phyloP scores from a whole-genome alignment of 2,888 invertebrate species.

The Troides helena region DNA sequence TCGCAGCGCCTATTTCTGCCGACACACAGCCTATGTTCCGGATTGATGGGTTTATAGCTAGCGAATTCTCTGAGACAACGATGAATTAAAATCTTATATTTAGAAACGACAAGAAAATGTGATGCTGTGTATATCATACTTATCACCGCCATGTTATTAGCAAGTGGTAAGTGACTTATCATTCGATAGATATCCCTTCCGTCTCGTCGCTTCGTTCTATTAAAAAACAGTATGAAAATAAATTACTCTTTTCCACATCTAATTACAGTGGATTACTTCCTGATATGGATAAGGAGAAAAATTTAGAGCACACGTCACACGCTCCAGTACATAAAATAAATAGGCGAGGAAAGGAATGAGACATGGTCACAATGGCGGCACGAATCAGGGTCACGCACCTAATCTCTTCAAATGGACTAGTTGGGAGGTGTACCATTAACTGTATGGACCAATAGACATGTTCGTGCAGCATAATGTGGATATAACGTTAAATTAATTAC shows the following conservation, averaged over 20 bases:
- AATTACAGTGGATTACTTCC: conserved; percentile 22
- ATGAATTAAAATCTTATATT: too few species aligned
- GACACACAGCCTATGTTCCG: too few species aligned
- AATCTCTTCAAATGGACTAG: conserved; percentile 40
- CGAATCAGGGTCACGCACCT: conserved; percentile 41
- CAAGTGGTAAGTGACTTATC: too few species aligned
- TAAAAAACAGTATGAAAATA: not conserved
- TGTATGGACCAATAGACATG: conserved; percentile 31
- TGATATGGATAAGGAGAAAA: conserved; percentile 10
- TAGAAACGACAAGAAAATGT: too few species aligned
- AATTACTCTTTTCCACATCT: conserved; percentile 13
- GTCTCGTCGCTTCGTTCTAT: too few species aligned
- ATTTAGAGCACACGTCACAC: conserved; percentile 30
- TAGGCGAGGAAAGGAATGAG: conserved; percentile 34
- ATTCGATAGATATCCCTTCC: too few species aligned
- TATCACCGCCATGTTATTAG: too few species aligned
- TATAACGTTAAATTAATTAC: not conserved
- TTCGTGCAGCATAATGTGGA: conserved; percentile 20
- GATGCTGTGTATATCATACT: too few species aligned
- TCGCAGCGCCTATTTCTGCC: too few species aligned
- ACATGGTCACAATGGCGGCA: conserved; percentile 36
- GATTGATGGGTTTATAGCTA: too few species aligned
- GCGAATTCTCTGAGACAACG: too few species aligned
- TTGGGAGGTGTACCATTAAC: conserved; percentile 38
- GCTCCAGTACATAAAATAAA: conserved; percentile 36